Conservation (phyloP, 2,113 vertebrate species). For the Chloroceryle aenea region DNA sequence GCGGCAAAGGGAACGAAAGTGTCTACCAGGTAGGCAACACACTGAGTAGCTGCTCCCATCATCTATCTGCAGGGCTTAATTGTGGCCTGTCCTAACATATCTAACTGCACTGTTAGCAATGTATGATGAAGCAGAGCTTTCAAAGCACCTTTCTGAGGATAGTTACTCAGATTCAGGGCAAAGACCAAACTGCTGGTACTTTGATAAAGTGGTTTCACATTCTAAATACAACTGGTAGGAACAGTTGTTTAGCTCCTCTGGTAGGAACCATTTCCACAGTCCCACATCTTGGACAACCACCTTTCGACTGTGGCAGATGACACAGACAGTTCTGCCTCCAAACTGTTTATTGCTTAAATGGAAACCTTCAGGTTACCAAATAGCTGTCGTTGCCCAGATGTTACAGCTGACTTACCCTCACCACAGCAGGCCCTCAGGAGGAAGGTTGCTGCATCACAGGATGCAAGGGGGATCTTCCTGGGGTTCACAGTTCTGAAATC, state of each 20-base stretch:
- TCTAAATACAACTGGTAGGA: not conserved
- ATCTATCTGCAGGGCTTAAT: not conserved
- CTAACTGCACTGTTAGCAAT: fast-evolving
- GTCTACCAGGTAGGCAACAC: constrained; percentile 81
- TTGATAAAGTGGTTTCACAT: not conserved
- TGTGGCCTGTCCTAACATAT: not conserved
- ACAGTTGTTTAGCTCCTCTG: not conserved
- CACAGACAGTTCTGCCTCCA: fast-evolving
- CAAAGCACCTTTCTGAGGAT: not conserved
- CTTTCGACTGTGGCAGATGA: not conserved
- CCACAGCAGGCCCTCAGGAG: not conserved
- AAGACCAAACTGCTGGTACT: not conserved
- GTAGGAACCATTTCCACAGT: not conserved
- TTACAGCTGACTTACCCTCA: not conserved
- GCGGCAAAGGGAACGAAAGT: constrained; percentile 77
- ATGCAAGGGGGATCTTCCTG: fast-evolving
- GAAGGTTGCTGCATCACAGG: fast-evolving
- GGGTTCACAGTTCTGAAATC: not conserved
- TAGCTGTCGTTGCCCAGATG: fast-evolving
- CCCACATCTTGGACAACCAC: not conserved
- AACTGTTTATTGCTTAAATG: not conserved
- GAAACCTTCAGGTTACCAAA: not conserved
- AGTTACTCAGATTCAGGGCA: not conserved
- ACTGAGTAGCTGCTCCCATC: not conserved
- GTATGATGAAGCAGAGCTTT: not conserved